phyloP scores from a whole-genome alignment of 2,797 vertebrate genomes.

The Notolepis coatsorum region DNA sequence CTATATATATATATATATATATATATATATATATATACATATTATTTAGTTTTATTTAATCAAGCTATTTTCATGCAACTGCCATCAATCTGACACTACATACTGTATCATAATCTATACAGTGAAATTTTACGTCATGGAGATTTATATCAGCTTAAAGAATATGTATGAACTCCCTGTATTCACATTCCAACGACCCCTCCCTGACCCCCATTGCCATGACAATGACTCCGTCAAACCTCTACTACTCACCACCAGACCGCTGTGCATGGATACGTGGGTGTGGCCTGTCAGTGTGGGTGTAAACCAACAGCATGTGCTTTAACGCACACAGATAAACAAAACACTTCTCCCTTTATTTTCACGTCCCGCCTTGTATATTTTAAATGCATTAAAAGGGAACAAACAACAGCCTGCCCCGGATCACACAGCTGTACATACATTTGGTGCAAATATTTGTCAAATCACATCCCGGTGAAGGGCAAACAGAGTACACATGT shows the following conservation, averaged over 20 bases:
- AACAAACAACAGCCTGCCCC: constrained; percentile 29
- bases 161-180: too few species aligned
- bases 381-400: constrained; percentile 28
- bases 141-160: too few species aligned
- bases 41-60: too few species aligned
- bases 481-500: constrained; percentile 45
- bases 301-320: constrained; percentile 26
- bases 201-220: neutral
- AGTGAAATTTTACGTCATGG: too few species aligned
- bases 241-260: neutral
- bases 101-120: too few species aligned
- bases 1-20: too few species aligned
- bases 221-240: neutral
- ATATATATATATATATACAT: too few species aligned
- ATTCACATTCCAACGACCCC: neutral
- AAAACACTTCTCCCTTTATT: constrained; percentile 24
- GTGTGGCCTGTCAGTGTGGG: neutral
- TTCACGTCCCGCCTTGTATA: constrained; percentile 29
- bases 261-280: neutral
- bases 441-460: constrained; percentile 51
- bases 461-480: constrained; percentile 54
- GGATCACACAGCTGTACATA: constrained; percentile 58
- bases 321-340: constrained; percentile 25
- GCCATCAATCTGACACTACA: too few species aligned
- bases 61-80: too few species aligned